A percentile compares a stretch with the other conserved stretches of the same genome.
Evolutionary conservation across 1,140 invertebrate genomes (phyloP).

Genomic region (Neuroterus valhalla): DNA sequence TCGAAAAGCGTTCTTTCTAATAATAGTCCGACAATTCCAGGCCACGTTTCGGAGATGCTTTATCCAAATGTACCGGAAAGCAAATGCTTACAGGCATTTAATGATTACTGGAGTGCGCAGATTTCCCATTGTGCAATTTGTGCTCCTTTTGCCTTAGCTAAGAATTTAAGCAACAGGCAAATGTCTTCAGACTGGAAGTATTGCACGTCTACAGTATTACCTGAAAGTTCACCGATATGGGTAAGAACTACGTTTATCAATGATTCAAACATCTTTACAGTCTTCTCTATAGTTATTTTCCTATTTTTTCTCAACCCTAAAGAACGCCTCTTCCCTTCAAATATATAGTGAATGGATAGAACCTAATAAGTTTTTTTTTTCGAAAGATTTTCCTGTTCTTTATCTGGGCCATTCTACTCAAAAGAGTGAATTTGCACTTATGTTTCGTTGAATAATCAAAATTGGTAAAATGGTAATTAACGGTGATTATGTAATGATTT

Average conservation of each 20-base stretch:
- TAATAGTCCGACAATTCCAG: slow-evolving; percentile 55
- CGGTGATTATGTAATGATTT: too few species aligned
- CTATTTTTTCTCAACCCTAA: too few species aligned
- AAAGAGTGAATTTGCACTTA: too few species aligned
- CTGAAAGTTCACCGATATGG: slow-evolving; percentile 71
- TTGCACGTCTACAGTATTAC: slow-evolving; percentile 65
- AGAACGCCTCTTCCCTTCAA: too few species aligned
- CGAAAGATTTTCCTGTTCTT: too few species aligned
- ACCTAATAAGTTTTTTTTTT: too few species aligned
- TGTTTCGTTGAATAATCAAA: too few species aligned
- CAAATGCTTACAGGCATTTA: slow-evolving; percentile 63
- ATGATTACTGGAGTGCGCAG: slow-evolving; percentile 72
- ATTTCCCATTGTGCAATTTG: slow-evolving; percentile 70
- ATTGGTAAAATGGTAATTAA: too few species aligned
- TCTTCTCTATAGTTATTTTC: too few species aligned
- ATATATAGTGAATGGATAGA: too few species aligned
- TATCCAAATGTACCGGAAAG: slow-evolving; percentile 62
- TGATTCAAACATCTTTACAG: neutral
- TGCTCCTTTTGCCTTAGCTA: slow-evolving; percentile 61
- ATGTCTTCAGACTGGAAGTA: slow-evolving; percentile 71
- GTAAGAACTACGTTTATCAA: slow-evolving; percentile 48
- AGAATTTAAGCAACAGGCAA: slow-evolving; percentile 55
- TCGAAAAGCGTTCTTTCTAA: neutral
- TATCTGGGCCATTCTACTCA: too few species aligned
- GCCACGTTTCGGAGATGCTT: slow-evolving; percentile 66